Evolutionary conservation across 2,888 invertebrate genomes (phyloP).

Genomic region (Calameuta idolon): DNA sequence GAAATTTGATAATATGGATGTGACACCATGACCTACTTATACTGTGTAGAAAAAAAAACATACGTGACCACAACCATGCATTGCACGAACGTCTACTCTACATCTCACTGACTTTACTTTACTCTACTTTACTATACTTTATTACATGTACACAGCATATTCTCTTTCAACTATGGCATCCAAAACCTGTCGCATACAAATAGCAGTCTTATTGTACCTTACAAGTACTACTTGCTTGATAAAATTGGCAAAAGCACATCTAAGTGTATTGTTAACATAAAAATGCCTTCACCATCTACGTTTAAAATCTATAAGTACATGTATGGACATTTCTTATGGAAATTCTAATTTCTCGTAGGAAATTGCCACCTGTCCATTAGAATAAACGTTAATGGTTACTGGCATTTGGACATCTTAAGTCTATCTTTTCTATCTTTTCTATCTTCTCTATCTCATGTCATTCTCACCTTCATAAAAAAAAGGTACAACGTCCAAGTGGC

Average conservation of each 20-base stretch:
- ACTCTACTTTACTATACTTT: conserved; percentile 4
- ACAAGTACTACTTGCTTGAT: neutral
- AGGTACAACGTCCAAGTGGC: conserved; percentile 48
- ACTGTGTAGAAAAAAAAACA: neutral
- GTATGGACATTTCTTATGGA: neutral
- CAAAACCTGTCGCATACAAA: neutral
- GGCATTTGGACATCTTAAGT: neutral
- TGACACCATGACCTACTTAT: neutral
- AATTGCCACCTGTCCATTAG: neutral
- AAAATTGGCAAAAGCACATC: neutral
- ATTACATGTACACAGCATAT: neutral
- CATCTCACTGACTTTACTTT: neutral
- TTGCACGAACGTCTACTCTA: neutral
- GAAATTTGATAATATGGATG: neutral
- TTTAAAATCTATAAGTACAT: neutral
- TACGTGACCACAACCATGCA: neutral
- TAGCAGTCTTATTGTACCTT: neutral
- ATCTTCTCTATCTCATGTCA: conserved; percentile 11
- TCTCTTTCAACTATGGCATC: neutral
- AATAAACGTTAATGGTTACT: conserved; percentile 2
- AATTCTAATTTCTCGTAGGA: neutral
- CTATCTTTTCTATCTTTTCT: neutral
- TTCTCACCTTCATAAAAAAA: conserved; percentile 23
- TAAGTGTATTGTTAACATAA: neutral
- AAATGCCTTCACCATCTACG: neutral